Evolutionary conservation across 2,797 vertebrate genomes (phyloP).

Genomic region (Gadopsis marmoratus): DNA sequence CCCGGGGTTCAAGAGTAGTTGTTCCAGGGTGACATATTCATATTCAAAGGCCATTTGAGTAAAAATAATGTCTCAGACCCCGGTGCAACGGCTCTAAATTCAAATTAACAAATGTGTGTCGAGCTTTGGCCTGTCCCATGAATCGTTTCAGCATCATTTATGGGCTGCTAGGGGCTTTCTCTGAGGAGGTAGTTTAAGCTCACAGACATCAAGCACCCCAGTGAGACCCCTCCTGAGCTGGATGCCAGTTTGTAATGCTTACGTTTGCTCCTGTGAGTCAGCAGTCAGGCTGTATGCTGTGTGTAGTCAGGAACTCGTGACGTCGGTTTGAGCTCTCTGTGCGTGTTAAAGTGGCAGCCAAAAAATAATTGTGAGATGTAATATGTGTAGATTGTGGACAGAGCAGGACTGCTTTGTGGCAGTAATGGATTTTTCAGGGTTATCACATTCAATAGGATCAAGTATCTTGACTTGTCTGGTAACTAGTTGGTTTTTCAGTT

Average conservation of each 20-base stretch:
- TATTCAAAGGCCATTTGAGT: conserved; percentile 11
- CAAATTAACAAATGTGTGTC: conserved; percentile 19
- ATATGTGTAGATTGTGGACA: background rate
- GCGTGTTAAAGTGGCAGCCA: background rate
- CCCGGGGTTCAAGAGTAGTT: conserved; percentile 35
- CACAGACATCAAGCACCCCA: background rate
- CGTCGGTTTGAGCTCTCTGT: conserved; percentile 3
- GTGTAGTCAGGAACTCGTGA: conserved; percentile 17
- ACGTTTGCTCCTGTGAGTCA: conserved; percentile 24
- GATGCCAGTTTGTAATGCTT: conserved; percentile 9
- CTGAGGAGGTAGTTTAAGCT: conserved; percentile 5
- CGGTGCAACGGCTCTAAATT: conserved; percentile 20
- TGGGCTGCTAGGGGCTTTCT: conserved; percentile 9
- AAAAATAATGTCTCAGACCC: conserved; percentile 9
- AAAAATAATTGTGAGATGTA: background rate
- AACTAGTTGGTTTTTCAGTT: background rate
- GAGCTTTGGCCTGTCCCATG: background rate
- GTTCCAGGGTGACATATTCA: conserved; percentile 34
- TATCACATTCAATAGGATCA: background rate
- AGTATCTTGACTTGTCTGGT: background rate
- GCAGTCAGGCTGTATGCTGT: background rate
- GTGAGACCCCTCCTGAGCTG: conserved; percentile 11
- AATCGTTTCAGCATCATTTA: conserved; percentile 20
- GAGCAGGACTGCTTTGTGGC: background rate
- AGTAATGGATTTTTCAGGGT: background rate